Base-by-base conservation (phyloP, 2,797 vertebrate species). In the Galago senegalensis region DNA sequence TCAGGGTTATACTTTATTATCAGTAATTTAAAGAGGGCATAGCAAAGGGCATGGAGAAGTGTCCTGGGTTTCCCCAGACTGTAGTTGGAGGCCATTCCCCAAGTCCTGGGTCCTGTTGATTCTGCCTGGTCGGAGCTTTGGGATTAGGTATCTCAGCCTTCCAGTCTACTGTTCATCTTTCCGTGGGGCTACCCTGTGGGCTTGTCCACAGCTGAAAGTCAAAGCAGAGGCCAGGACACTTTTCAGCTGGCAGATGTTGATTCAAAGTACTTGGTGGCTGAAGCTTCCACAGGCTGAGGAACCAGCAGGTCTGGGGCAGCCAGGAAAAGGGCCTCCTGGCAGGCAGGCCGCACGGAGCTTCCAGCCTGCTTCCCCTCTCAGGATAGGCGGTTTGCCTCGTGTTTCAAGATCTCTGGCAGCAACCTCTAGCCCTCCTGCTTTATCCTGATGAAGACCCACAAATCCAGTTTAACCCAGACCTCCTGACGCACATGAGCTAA, bases 241-340 rank as follows among this genome's bases (percentile, higher is more conserved):
- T 89, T 17, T 29, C 31, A 37, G 63, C 61, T 34, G 29, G 1
- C 1, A 0, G 16, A 10, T 76, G 23, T 10, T 10, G 20, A 63
- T 40, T 70, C n/a, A 70, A 17, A 83, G 72, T 73, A 85, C 11
- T 61, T 18, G 31, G 40, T n/a, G 12, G 1, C 46, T 49, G 11
- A 37, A 83, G 21, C 9, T 21, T 34, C 31, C 8, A 0, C 1
- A 3, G 11, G 6, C 60, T 34, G 16, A 77, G 49, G 27, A 49
- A 10, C 53, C 60, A 5, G 10, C 12, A 53, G 18, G 8, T n/a
- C 0, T 1, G 2, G 75, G 31, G 37, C 31, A 0, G 21, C 23
- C 40, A 18, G 0, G 4, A 31, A 13, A 67, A n/a, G 0, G 27
- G 13, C 43, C 25, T 73, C 70, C n/a, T 49, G 34, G 0, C 0